Evolutionary conservation across 37 sponge, comb jelly and placozoan species (phyloP).

Genomic region (Aphrocallistes beatrix): DNA sequence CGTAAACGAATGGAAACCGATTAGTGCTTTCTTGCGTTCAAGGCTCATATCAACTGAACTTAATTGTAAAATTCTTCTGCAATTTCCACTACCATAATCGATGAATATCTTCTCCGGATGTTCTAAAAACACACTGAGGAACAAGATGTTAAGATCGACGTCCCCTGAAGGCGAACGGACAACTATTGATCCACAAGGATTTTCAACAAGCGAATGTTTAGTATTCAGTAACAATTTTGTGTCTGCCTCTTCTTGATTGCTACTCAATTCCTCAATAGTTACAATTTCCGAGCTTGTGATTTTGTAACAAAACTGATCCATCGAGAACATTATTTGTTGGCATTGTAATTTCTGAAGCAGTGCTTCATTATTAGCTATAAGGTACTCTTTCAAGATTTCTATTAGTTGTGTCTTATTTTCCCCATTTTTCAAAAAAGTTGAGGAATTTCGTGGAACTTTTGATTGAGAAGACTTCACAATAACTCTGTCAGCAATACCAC

Average conservation of each 20-base stretch:
- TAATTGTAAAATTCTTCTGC: background rate
- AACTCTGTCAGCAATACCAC: background rate
- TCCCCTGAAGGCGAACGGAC: background rate
- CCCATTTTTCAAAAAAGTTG: background rate
- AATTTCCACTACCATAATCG: background rate
- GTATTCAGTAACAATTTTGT: background rate
- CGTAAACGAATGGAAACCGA: background rate
- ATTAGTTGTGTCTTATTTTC: background rate
- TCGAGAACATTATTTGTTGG: background rate
- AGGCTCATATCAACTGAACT: background rate
- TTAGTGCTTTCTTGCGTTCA: background rate
- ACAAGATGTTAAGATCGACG: background rate
- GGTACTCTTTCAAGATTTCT: background rate
- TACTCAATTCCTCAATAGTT: background rate
- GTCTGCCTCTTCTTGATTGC: background rate
- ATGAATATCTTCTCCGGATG: background rate
- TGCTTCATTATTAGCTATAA: background rate
- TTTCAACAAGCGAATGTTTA: background rate
- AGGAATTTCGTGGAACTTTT: background rate
- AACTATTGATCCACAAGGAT: background rate
- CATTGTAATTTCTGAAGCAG: background rate
- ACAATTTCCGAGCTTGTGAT: background rate
- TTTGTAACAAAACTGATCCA: background rate
- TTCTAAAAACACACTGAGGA: background rate
- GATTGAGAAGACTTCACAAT: background rate